Evolutionary conservation across 2,888 invertebrate genomes (phyloP), one percentile per base, ranked within the genome.

Genomic region (Entomobrya multifasciata): DNA sequence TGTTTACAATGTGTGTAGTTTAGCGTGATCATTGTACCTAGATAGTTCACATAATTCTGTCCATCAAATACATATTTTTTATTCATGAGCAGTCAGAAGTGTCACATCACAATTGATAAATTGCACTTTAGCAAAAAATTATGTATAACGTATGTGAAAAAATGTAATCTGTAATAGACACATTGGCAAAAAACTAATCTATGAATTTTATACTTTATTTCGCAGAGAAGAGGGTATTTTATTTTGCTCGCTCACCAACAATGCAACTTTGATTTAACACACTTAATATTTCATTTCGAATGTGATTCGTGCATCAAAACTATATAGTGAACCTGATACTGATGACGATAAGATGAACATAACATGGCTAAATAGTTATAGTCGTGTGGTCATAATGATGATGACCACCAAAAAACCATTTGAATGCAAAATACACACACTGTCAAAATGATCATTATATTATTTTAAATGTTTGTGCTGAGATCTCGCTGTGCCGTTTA

Each of bases 401-500:
- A 36, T 60, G 0, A 52, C 52, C 20, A 36, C 52, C 20, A 65
- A 55, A 44, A 70, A 36, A 25, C 55, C 30, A 49, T 74, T 55
- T 67, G 84, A 84, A 77, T 77, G 60, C 25, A 60, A 81, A 84
- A 30, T 47, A 44, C 78, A 70, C 67, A 57, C 55, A 84, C n/a
- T n/a, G 84, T 84, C 84, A 78, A 84, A 84, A 84, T 36, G 84
- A 67, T 84, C 84, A 84, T 84, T 84, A n/a, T n/a, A n/a, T n/a
- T n/a, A 84, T 84, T 78, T 83, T 84, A 78, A 65, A 84, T 84
- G 84, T 78, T 77, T 67, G 60, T 67, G n/a, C n/a, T 36, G 78
- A 77, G 78, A 78, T 84, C 78, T 84, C 60, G 84, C 84, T 84
- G 70, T 62, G 82, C 49, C 60, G 57, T 74, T 82, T 60, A 74